A percentile compares a stretch with the other conserved stretches of the same genome.
Conservation (phyloP, 2,888 invertebrate genomes). For the Netelia fuscicornis region DNA sequence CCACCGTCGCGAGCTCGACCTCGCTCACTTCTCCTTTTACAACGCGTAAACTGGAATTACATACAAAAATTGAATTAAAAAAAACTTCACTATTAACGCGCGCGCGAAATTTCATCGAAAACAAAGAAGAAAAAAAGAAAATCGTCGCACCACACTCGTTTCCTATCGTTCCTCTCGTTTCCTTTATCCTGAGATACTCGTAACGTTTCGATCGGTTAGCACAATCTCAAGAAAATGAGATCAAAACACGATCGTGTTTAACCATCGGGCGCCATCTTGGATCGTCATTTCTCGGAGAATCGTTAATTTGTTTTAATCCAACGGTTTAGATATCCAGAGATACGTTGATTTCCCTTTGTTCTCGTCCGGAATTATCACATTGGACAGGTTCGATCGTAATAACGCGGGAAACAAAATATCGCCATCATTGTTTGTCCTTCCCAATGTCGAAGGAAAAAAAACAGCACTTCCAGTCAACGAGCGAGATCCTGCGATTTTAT, state of each 20-base stretch:
- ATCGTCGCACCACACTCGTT: conserved; percentile 10
- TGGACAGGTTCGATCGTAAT: not conserved
- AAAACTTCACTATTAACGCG: conserved; percentile 40
- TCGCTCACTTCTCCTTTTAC: no score
- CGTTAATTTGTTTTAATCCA: not conserved
- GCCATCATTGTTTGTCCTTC: not conserved
- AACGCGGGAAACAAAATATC: not conserved
- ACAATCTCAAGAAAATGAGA: not conserved
- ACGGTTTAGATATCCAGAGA: not conserved
- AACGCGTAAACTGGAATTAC: not conserved
- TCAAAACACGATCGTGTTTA: not conserved
- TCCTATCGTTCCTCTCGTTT: not conserved
- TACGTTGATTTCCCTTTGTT: not conserved
- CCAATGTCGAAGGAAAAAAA: no score
- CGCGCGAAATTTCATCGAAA: conserved; percentile 2
- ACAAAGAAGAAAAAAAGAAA: not conserved
- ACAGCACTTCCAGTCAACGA: no score
- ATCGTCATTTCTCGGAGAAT: conserved; percentile 10
- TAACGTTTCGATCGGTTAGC: not conserved
- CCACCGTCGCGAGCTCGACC: not conserved
- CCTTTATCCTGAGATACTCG: not conserved
- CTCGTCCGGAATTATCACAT: not conserved
- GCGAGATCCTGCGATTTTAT: no score
- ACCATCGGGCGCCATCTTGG: conserved; percentile 25
- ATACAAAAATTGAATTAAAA: conserved; percentile 12